Conservation (phyloP, 2,113 vertebrate genomes). For the Acanthochromis polyacanthus region DNA sequence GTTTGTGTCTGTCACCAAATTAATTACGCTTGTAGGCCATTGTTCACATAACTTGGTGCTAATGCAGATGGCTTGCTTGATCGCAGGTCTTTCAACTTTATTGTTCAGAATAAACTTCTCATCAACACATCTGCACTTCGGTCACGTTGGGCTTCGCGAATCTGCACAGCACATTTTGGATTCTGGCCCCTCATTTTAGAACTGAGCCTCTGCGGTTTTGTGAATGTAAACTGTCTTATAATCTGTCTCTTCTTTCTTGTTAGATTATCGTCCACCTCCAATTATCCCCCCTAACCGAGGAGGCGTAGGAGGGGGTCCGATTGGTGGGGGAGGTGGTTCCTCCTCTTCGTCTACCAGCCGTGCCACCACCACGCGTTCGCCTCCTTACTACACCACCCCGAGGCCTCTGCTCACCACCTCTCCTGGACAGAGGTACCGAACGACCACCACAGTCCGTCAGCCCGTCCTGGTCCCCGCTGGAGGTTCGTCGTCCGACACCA, state of each 20-base stretch:
- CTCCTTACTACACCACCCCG: slow-evolving; percentile 82
- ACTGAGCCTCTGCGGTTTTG: neutral
- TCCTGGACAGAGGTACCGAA: slow-evolving; percentile 85
- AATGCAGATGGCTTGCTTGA: slow-evolving; percentile 21
- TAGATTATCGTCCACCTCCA: slow-evolving; percentile 75
- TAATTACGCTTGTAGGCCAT: slow-evolving; percentile 25
- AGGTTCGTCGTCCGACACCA: slow-evolving; percentile 70
- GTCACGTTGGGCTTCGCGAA: slow-evolving; percentile 2
- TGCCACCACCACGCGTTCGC: slow-evolving; percentile 84
- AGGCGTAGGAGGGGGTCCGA: slow-evolving; percentile 50
- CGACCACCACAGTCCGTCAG: slow-evolving; percentile 85
- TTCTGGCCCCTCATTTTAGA: slow-evolving; percentile 5
- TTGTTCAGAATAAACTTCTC: slow-evolving; percentile 28
- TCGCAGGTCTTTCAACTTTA: slow-evolving; percentile 12
- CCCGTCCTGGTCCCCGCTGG: slow-evolving; percentile 55
- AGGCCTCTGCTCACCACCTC: slow-evolving; percentile 85
- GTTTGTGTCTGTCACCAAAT: slow-evolving; percentile 28
- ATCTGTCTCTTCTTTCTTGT: slow-evolving; percentile 8
- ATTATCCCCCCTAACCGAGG: slow-evolving; percentile 71
- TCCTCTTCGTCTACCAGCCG: slow-evolving; percentile 84
- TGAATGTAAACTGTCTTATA: slow-evolving; percentile 12
- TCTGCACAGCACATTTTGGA: slow-evolving; percentile 1
- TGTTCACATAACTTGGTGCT: slow-evolving; percentile 1
- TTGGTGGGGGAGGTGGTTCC: slow-evolving; percentile 62
- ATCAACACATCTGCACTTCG: slow-evolving; percentile 10